These are phyloP conservation scores for Alectoris magna DNA, from an alignment of 2,797 vertebrate species.

Conservation along the genomic window DNA sequence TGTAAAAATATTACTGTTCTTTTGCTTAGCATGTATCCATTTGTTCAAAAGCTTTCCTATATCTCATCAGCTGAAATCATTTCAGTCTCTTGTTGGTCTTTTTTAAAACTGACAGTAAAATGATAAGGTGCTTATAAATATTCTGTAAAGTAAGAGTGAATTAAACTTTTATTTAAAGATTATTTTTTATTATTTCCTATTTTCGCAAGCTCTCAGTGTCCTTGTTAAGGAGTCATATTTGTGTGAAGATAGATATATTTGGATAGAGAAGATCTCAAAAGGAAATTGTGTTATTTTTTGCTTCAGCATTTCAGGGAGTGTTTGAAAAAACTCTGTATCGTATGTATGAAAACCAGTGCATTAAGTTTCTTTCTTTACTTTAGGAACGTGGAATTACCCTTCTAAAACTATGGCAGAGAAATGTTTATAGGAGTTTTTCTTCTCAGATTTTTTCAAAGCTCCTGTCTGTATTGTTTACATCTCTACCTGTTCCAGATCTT, in stretches of 20 bases:
- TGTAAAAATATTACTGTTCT: conserved; percentile 47
- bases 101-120: conserved; percentile 70
- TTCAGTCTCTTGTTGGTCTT: conserved; percentile 50
- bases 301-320: neutral
- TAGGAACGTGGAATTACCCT: neutral
- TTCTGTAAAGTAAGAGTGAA: conserved; percentile 77
- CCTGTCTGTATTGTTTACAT: neutral
- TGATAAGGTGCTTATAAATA: conserved; percentile 78
- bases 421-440: neutral
- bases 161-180: conserved; percentile 79
- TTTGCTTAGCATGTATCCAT: conserved; percentile 34
- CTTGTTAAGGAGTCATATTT: neutral
- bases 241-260: neutral
- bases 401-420: neutral
- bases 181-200: conserved; percentile 53
- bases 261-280: neutral
- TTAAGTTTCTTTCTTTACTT: neutral
- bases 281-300: neutral
- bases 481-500: neutral
- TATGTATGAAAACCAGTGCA: neutral
- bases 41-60: conserved; percentile 48
- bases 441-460: neutral
- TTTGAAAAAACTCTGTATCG: neutral
- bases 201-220: conserved; percentile 8
- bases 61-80: conserved; percentile 53